phyloP scores from a whole-genome alignment of 2,888 invertebrate genomes.

The Tetheella fluctuosa region DNA sequence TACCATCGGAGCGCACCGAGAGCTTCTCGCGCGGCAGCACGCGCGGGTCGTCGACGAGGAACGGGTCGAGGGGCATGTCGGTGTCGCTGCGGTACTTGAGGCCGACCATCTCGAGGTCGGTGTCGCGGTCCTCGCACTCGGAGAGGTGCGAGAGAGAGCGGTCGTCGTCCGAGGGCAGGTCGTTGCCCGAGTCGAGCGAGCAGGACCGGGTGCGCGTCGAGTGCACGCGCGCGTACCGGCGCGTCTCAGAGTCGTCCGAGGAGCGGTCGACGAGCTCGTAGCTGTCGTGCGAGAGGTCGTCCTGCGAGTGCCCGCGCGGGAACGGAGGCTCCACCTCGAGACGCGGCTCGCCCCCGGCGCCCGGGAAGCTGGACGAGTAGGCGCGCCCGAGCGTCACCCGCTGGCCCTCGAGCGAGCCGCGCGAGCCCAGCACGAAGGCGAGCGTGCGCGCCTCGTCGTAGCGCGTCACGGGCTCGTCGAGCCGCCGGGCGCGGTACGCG shows the following conservation, averaged over 20 bases:
- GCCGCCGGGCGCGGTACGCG: conserved; percentile 72
- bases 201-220: conserved; percentile 86
- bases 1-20: conserved; percentile 89
- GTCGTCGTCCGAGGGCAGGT: conserved; percentile 89
- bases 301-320: conserved; percentile 89
- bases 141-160: conserved; percentile 83
- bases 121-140: conserved; percentile 80
- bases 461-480: conserved; percentile 87
- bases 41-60: conserved; percentile 90
- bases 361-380: conserved; percentile 94
- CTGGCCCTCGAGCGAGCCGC: conserved; percentile 87
- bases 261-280: conserved; percentile 93
- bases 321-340: conserved; percentile 62
- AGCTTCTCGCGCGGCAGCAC: conserved; percentile 89
- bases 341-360: conserved; percentile 86
- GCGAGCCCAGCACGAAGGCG: conserved; percentile 65
- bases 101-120: conserved; percentile 81
- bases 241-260: conserved; percentile 77
- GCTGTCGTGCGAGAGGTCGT: conserved; percentile 94
- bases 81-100: conserved; percentile 82
- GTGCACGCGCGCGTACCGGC: conserved; percentile 26
- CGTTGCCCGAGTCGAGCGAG: conserved; percentile 90
- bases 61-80: conserved; percentile 90
- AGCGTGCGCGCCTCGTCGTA: conserved; percentile 87
- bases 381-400: conserved; percentile 88